Conservation (phyloP, 2,797 vertebrate species). For the Macrochelys suwanniensis region DNA sequence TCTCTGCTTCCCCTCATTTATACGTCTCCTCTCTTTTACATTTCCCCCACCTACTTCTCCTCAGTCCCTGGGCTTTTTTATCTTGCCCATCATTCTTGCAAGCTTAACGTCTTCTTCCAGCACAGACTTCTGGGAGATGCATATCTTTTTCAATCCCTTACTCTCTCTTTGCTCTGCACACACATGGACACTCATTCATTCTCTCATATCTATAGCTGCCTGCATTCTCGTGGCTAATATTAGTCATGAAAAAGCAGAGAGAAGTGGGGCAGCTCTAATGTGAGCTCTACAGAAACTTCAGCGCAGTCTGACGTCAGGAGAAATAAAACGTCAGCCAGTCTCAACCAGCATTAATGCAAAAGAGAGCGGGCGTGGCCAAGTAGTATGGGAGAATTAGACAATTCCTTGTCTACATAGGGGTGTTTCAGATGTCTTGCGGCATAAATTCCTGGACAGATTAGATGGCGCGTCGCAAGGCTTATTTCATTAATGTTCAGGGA, state of each 20-base stretch:
- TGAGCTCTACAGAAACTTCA: background rate
- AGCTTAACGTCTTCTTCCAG: background rate
- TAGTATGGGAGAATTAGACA: background rate
- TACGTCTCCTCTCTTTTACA: background rate
- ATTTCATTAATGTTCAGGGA: background rate
- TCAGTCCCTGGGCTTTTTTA: constrained; percentile 8
- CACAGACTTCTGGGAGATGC: constrained; percentile 27
- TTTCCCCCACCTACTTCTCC: background rate
- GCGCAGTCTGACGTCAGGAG: fast-evolving
- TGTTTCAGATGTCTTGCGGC: fast-evolving
- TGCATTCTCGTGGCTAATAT: background rate
- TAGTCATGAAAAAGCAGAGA: background rate
- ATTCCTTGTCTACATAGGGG: background rate
- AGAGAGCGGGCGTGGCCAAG: fast-evolving
- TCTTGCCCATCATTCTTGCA: constrained; percentile 62
- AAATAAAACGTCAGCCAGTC: background rate
- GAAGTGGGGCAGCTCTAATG: background rate
- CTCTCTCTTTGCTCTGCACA: constrained; percentile 32
- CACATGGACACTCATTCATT: background rate
- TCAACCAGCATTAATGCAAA: fast-evolving
- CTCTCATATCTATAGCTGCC: background rate
- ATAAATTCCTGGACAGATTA: background rate
- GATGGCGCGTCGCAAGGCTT: background rate
- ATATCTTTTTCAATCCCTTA: constrained; percentile 3
- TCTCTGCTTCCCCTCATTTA: background rate